phyloP scores from a whole-genome alignment of 1,140 invertebrate genomes.

The Pectinophora gossypiella region DNA sequence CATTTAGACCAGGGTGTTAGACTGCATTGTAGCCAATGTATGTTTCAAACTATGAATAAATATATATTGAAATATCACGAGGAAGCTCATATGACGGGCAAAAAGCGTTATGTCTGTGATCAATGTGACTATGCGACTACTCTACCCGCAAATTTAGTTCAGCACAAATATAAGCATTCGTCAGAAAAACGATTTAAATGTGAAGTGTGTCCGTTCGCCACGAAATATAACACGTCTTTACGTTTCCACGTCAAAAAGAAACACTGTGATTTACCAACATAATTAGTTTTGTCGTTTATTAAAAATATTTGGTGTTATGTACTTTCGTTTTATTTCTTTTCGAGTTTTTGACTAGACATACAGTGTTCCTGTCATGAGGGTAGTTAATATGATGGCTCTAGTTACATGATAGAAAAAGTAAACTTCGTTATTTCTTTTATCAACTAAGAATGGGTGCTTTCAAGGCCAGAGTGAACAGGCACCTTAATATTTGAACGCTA shows the following conservation, averaged over 20 bases:
- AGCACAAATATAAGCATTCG: slow-evolving; percentile 67
- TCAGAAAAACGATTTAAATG: slow-evolving; percentile 61
- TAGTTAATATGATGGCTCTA: too few relatives aligned
- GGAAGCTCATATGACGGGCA: slow-evolving; percentile 56
- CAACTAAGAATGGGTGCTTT: too few relatives aligned
- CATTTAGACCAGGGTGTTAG: slow-evolving; percentile 53
- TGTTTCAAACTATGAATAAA: slow-evolving; percentile 65
- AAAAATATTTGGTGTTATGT: slow-evolving; percentile 48
- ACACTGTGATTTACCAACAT: slow-evolving; percentile 65
- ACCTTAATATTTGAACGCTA: too few relatives aligned
- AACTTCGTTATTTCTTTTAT: too few relatives aligned
- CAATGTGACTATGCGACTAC: slow-evolving; percentile 63
- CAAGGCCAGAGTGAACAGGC: too few relatives aligned
- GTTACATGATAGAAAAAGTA: too few relatives aligned
- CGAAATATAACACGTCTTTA: slow-evolving; percentile 65
- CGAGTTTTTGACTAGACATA: too few relatives aligned
- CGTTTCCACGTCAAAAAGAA: slow-evolving; percentile 67
- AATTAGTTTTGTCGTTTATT: slow-evolving; percentile 39
- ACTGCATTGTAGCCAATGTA: slow-evolving; percentile 51
- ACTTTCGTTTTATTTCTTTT: too few relatives aligned
- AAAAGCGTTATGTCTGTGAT: slow-evolving; percentile 55
- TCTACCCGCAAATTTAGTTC: slow-evolving; percentile 56
- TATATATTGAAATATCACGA: slow-evolving; percentile 64
- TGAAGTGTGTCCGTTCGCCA: slow-evolving; percentile 64
- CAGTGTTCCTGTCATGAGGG: too few relatives aligned